Base-by-base conservation (phyloP, 2,888 invertebrate genomes). In the Eumerus sabulonum region DNA sequence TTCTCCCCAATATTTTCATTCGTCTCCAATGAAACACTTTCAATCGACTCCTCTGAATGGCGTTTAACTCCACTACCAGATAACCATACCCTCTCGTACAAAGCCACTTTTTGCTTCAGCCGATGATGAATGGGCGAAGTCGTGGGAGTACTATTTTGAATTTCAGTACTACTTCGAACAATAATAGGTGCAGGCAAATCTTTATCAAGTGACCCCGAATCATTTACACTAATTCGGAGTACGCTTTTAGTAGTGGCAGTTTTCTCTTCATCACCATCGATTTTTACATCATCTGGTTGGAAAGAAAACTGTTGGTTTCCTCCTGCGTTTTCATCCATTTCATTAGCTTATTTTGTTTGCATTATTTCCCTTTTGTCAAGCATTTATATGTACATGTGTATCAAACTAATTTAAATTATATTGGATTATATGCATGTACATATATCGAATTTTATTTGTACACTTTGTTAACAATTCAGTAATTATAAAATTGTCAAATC, bases 11-110 rank as follows among this genome's bases (percentile, higher is more conserved):
- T 82, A 82, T 84, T 84, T 81, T 85, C 74, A 50, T 60, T 47
- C 0, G 79, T 84, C 19, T 79, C 73, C 18, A 81, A 63, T 60
- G 27, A 59, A 47, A 27, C 19, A 44, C 53, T 76, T 66, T 85
- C 88, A 9, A 85, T 83, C 9, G 82, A 83, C 42, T 84, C 83
- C 1, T 87, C 86, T 81, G 90, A 86, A 18, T 85, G 73, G 38
- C 85, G 83, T 68, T 85, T 86, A 63, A 84, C 45, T 17, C 77
- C 77, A 47, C 84, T 73, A 47, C 86, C 82, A 18, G 93, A 92
- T 76, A 92, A 91, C 93, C 94, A 94, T 82, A 94, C 92, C 90
- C 93, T 93, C 88, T 95, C 95, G 89, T 94, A 95, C 87, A 94
- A 94, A 83, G 91, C 92, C 83, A 95, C 95, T 84, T 94, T 92